A percentile compares a stretch with the other conserved stretches of the same genome.
Evolutionary conservation across 2,888 invertebrate species (phyloP).

Genomic region (Cetonia aurata): DNA sequence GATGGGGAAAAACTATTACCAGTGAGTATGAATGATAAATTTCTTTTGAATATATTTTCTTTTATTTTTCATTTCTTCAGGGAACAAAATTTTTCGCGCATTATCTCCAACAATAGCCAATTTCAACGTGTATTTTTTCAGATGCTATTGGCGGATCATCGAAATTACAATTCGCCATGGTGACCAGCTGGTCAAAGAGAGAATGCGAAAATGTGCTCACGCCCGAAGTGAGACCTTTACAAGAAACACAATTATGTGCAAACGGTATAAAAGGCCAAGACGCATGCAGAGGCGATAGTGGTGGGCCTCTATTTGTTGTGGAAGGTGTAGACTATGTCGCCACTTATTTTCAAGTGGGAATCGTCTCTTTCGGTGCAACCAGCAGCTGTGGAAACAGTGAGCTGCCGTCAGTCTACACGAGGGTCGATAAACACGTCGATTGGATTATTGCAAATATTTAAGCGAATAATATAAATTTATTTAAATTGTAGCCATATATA

Average conservation of each 20-base stretch:
- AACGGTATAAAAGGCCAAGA: conserved; percentile 62
- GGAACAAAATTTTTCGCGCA: no score
- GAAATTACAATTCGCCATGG: conserved; percentile 56
- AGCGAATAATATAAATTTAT: neutral
- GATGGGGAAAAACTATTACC: conserved; percentile 78
- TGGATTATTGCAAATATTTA: conserved; percentile 65
- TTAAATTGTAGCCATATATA: no score
- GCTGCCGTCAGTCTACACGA: conserved; percentile 67
- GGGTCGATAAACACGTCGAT: conserved; percentile 63
- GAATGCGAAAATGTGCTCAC: conserved; percentile 57
- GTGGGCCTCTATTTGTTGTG: conserved; percentile 65
- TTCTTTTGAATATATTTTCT: no score
- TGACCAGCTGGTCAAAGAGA: conserved; percentile 56
- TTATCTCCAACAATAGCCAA: no score
- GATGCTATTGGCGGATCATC: conserved; percentile 57
- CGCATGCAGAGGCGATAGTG: conserved; percentile 67
- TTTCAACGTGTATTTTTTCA: conserved; percentile 51
- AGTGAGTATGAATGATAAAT: conserved; percentile 69
- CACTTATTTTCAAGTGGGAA: conserved; percentile 64
- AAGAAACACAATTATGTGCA: conserved; percentile 65
- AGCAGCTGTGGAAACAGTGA: conserved; percentile 63
- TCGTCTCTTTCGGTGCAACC: conserved; percentile 66
- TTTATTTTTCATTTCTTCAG: no score
- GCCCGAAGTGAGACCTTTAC: conserved; percentile 59
- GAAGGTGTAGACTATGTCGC: conserved; percentile 46